Conservation (phyloP, 1,140 invertebrate genomes). For the Oryctes rhinoceros region DNA sequence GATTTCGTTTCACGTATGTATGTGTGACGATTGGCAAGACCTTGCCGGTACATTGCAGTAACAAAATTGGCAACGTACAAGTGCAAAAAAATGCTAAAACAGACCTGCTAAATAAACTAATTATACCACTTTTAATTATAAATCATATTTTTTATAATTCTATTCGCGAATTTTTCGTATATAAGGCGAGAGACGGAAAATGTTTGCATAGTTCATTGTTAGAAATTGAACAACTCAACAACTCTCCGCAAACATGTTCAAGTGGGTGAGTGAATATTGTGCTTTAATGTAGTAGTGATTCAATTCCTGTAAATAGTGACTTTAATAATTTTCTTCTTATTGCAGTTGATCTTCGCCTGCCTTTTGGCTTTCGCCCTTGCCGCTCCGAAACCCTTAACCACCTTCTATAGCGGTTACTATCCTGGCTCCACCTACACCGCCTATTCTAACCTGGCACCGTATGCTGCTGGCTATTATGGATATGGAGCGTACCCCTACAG, state of each 20-base stretch:
- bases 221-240: not conserved
- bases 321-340: not conserved
- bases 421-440: not conserved
- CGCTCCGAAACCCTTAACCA: constrained; percentile 5
- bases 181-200: not conserved
- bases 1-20: too few species aligned
- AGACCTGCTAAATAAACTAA: not conserved
- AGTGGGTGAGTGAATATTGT: not conserved
- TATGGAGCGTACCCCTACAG: not conserved
- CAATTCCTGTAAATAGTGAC: not conserved
- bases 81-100: not conserved
- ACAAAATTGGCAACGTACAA: too few species aligned
- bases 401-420: not conserved
- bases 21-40: too few species aligned
- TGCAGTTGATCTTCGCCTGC: constrained; percentile 14
- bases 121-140: not conserved
- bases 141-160: not conserved
- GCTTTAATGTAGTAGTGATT: too few species aligned
- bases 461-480: constrained; percentile 1
- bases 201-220: not conserved
- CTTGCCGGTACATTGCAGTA: too few species aligned
- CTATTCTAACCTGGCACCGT: not conserved
- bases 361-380: constrained; percentile 9
- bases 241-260: not conserved
- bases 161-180: not conserved